Percentiles rank a stretch among this genome's conserved stretches.
These are phyloP conservation scores for Lepidotrigona ventralis DNA, from an alignment of 1,140 invertebrate species.

Conservation along the genomic window DNA sequence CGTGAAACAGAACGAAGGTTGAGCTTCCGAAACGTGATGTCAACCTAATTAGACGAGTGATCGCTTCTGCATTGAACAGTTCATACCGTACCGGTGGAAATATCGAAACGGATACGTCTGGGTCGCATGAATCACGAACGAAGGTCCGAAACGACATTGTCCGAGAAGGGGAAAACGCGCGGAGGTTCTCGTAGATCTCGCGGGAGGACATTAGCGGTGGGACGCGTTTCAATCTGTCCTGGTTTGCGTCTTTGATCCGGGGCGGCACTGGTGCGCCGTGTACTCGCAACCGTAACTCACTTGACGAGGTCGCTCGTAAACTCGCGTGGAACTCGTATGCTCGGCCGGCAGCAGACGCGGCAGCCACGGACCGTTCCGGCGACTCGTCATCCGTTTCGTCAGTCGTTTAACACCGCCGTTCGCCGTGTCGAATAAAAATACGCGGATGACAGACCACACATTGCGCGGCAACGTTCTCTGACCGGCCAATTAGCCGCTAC, in stretches of 20 bases:
- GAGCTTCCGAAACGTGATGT: too few species aligned
- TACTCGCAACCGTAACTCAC: slow-evolving; percentile 58
- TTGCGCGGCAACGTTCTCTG: slow-evolving; percentile 51
- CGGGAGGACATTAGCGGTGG: slow-evolving; percentile 30
- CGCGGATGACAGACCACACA: slow-evolving; percentile 71
- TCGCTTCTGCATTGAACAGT: too few species aligned
- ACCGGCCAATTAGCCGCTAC: slow-evolving; percentile 40
- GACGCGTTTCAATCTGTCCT: slow-evolving; percentile 59
- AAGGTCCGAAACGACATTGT: background rate
- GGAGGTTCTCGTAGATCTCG: slow-evolving; percentile 52
- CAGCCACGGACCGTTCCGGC: slow-evolving; percentile 21
- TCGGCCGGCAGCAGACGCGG: slow-evolving; percentile 20
- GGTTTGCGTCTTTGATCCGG: slow-evolving; percentile 60
- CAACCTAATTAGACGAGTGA: too few species aligned
- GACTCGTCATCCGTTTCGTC: slow-evolving; percentile 74
- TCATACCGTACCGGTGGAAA: too few species aligned
- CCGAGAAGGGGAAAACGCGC: background rate
- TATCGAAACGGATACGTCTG: too few species aligned
- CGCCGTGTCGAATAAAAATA: slow-evolving; percentile 77
- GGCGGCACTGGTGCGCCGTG: slow-evolving; percentile 1
- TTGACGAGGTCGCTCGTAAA: slow-evolving; percentile 57
- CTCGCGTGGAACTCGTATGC: slow-evolving; percentile 26
- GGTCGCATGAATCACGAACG: too few species aligned
- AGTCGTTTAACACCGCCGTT: slow-evolving; percentile 77
- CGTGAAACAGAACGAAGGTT: too few species aligned